phyloP scores from a whole-genome alignment of 2,113 vertebrate genomes.

The Lutjanus erythropterus region DNA sequence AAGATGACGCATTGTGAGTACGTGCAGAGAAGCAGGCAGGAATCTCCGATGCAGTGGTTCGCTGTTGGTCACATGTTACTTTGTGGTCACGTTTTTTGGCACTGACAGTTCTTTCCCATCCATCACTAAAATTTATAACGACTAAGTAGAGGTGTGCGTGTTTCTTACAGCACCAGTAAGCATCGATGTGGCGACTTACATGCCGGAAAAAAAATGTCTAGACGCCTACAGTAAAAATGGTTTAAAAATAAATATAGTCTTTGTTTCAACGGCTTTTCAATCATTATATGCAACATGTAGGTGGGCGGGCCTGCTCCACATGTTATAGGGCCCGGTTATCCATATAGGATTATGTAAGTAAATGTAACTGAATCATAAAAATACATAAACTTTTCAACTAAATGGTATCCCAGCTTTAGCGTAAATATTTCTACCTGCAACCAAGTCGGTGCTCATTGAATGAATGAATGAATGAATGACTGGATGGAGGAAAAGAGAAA shows the following conservation, averaged over 20 bases:
- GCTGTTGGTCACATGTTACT: constrained; percentile 53
- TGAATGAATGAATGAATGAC: too few relatives aligned
- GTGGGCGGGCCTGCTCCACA: too few relatives aligned
- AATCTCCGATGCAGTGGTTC: constrained; percentile 54
- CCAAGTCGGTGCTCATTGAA: too few relatives aligned
- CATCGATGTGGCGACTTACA: not conserved
- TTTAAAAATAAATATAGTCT: not conserved
- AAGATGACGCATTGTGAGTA: constrained; percentile 78
- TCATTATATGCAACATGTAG: not conserved
- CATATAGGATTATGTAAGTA: too few relatives aligned
- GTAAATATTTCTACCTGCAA: too few relatives aligned
- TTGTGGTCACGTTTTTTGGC: constrained; percentile 52
- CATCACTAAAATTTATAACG: not conserved
- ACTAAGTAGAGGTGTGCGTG: too few relatives aligned
- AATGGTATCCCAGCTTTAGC: too few relatives aligned
- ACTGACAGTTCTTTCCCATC: constrained; percentile 5
- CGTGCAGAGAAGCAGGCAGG: constrained; percentile 80
- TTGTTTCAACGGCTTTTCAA: not conserved
- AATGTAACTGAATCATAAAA: too few relatives aligned
- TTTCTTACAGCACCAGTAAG: not conserved
- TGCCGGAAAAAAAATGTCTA: not conserved
- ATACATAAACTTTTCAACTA: too few relatives aligned
- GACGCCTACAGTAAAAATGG: not conserved
- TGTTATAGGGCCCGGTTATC: too few relatives aligned
- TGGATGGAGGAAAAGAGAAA: too few relatives aligned